phyloP scores from a whole-genome alignment of 1,140 invertebrate species.

The Anoplolepis gracilipes region DNA sequence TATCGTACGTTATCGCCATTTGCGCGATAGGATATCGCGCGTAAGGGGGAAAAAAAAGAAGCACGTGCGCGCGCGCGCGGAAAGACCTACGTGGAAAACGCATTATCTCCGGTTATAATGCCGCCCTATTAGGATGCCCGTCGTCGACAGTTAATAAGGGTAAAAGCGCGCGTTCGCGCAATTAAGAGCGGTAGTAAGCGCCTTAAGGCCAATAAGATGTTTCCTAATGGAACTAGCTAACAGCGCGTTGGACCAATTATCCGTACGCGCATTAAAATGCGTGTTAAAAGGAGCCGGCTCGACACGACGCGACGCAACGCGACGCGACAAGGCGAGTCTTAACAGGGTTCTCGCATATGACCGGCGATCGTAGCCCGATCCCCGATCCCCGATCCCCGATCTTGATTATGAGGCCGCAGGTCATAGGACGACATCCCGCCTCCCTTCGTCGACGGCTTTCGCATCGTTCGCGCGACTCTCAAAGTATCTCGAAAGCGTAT shows the following conservation, averaged over 20 bases:
- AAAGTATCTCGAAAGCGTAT: slow-evolving; percentile 33
- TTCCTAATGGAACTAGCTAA: slow-evolving; percentile 76
- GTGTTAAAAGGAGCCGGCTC: slow-evolving; percentile 44
- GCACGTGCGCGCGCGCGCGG: background rate
- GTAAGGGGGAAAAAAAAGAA: background rate
- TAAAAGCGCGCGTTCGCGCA: slow-evolving; percentile 75
- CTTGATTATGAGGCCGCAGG: slow-evolving; percentile 30
- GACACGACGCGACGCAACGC: slow-evolving; percentile 6
- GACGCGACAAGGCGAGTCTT: slow-evolving; percentile 5
- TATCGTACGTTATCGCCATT: slow-evolving; percentile 57
- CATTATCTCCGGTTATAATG: slow-evolving; percentile 74
- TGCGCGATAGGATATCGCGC: slow-evolving; percentile 46
- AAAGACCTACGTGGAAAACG: slow-evolving; percentile 71
- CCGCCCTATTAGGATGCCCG: slow-evolving; percentile 68
- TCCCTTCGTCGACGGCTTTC: background rate
- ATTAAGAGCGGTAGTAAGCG: slow-evolving; percentile 76
- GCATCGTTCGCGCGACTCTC: background rate
- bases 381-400: no score
- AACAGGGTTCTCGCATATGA: slow-evolving; percentile 40
- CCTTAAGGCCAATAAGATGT: slow-evolving; percentile 78
- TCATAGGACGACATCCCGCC: background rate
- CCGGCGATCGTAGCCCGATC: slow-evolving; percentile 56
- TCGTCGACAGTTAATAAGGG: slow-evolving; percentile 77
- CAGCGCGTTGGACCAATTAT: slow-evolving; percentile 72
- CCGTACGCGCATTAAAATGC: slow-evolving; percentile 72